These are phyloP conservation scores for Aphaenogaster ashmeadi DNA, from an alignment of 1,140 invertebrate species.

Conservation along the genomic window DNA sequence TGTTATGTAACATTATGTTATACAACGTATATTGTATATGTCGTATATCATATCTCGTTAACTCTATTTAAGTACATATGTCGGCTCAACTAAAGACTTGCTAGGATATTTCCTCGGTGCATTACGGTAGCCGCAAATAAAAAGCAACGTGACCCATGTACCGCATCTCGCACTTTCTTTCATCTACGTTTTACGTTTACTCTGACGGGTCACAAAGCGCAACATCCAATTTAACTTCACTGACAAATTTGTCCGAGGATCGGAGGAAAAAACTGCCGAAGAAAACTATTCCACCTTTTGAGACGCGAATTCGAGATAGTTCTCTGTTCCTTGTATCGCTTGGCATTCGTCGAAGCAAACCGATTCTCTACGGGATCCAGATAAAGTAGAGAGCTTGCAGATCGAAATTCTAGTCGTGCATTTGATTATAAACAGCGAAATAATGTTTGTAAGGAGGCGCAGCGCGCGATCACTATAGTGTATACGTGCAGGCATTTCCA, in stretches of 20 bases:
- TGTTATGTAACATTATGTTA: not conserved
- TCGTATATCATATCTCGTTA: not conserved
- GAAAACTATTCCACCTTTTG: constrained; percentile 35
- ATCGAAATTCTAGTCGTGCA: constrained; percentile 49
- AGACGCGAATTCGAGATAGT: constrained; percentile 49
- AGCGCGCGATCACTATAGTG: constrained; percentile 36
- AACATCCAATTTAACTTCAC: constrained; percentile 64
- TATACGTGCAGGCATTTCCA: constrained; percentile 59
- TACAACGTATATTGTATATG: not conserved
- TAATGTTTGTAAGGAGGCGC: constrained; percentile 18
- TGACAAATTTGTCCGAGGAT: constrained; percentile 55
- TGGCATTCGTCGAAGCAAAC: constrained; percentile 40
- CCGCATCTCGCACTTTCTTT: constrained; percentile 51
- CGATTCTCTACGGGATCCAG: constrained; percentile 23
- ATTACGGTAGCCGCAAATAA: constrained; percentile 10
- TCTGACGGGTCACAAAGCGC: constrained; percentile 40
- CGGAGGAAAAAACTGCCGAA: constrained; percentile 29
- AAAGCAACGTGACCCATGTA: not conserved
- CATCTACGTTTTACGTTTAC: constrained; percentile 21
- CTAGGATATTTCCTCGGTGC: not conserved
- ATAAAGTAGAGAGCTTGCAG: constrained; percentile 30
- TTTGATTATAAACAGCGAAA: constrained; percentile 14
- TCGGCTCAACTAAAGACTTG: not conserved
- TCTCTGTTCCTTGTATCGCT: constrained; percentile 42
- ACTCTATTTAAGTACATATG: not conserved